Evolutionary conservation across 2,797 vertebrate species (phyloP).

Genomic region (Meriones psammophilus): DNA sequence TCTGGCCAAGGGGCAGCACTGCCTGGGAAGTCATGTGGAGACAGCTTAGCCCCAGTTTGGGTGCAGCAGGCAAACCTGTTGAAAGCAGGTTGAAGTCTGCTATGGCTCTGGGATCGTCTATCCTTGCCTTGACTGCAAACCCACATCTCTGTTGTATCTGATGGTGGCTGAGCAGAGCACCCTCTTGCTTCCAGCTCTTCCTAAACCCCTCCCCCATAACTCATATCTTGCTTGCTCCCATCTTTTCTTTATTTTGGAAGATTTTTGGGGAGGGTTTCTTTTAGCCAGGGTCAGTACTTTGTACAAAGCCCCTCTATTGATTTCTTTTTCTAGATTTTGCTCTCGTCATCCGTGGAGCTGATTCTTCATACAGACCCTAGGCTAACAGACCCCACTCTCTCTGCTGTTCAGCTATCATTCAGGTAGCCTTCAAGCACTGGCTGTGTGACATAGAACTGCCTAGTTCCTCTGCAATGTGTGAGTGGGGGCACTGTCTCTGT

Average conservation of each 20-base stretch:
- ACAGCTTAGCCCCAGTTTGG: background rate
- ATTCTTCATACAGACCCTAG: background rate
- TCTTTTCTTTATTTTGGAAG: background rate
- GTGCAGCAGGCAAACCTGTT: background rate
- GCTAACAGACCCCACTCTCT: background rate
- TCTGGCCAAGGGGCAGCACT: background rate
- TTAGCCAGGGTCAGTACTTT: background rate
- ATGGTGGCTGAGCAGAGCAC: background rate
- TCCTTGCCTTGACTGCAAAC: accelerated
- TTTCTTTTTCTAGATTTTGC: background rate
- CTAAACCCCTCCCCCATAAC: background rate
- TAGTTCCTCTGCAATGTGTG: background rate
- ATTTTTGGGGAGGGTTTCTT: background rate
- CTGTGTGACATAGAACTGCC: background rate
- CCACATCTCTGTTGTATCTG: background rate
- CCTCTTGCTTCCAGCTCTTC: background rate
- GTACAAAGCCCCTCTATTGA: background rate
- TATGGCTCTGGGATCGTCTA: background rate
- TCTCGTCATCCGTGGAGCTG: too few relatives aligned
- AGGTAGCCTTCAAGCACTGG: background rate
- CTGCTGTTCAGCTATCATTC: background rate
- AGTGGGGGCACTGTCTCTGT: too few relatives aligned
- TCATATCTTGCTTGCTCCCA: background rate
- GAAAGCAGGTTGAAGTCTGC: background rate
- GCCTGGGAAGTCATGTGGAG: background rate